phyloP scores from a whole-genome alignment of 2,797 vertebrate genomes.

The Pangasius larnaudii region DNA sequence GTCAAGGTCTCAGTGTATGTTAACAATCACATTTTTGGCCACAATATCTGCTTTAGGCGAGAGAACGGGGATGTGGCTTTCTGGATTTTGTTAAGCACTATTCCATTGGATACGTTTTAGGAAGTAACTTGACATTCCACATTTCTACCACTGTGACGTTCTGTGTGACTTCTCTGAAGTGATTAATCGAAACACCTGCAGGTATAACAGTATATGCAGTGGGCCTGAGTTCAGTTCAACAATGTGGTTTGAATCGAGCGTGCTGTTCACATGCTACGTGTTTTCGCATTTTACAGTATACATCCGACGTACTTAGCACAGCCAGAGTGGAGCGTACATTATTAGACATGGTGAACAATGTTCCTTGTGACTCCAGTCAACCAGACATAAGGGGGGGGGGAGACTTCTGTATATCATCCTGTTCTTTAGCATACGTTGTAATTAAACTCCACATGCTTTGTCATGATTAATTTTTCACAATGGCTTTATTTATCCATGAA shows the following conservation, averaged over 20 bases:
- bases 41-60: neutral
- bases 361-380: neutral
- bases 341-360: neutral
- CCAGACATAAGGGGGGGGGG: neutral
- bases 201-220: neutral
- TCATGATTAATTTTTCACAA: constrained; percentile 47
- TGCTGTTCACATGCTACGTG: neutral
- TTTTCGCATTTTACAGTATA: neutral
- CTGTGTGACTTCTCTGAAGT: constrained; percentile 21
- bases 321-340: neutral
- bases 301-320: neutral
- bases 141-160: constrained; percentile 15
- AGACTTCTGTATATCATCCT: neutral
- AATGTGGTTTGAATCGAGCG: neutral
- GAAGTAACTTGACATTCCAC: constrained; percentile 20
- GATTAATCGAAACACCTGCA: constrained; percentile 29
- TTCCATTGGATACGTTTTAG: constrained; percentile 4
- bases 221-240: neutral
- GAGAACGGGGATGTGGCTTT: neutral
- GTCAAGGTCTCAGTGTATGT: constrained; percentile 30
- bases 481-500: constrained; percentile 19
- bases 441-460: no score
- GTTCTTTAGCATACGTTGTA: neutral
- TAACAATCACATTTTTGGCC: constrained; percentile 30
- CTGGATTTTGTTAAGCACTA: constrained; percentile 25